phyloP scores from a whole-genome alignment of 2,797 vertebrate genomes.

The Semotilus atromaculatus region DNA sequence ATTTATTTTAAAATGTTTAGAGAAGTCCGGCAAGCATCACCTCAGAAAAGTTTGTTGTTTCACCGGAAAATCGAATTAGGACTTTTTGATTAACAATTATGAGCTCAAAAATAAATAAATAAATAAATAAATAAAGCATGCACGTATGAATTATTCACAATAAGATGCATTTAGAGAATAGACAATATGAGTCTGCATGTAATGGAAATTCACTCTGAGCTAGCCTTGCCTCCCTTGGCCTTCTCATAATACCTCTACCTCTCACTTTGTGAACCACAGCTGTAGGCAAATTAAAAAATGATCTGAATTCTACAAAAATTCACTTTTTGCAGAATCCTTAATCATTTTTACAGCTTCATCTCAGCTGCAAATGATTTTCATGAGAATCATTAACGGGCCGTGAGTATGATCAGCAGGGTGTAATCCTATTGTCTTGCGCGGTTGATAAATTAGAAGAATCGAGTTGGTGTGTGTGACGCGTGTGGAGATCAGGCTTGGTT shows the following conservation, averaged over 20 bases:
- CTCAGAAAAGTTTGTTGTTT: background rate
- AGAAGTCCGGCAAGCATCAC: background rate
- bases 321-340: background rate
- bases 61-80: no score
- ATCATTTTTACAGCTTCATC: constrained; percentile 19
- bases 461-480: constrained; percentile 37
- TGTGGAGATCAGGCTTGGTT: constrained; percentile 25
- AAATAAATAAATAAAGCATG: background rate
- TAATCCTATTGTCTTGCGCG: constrained; percentile 48
- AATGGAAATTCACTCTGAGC: constrained; percentile 6
- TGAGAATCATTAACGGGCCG: background rate
- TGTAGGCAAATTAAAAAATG: background rate
- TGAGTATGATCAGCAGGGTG: constrained; percentile 36
- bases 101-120: background rate
- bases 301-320: background rate
- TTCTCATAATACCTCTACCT: background rate
- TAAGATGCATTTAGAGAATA: constrained; percentile 1
- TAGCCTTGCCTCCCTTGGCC: background rate
- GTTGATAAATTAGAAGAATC: constrained; percentile 52
- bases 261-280: background rate
- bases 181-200: background rate
- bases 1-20: no score
- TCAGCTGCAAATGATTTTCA: constrained; percentile 14
- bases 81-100: background rate
- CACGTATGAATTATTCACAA: background rate